Conservation (phyloP, 2,888 invertebrate species). For the Orthosia gracilis region DNA sequence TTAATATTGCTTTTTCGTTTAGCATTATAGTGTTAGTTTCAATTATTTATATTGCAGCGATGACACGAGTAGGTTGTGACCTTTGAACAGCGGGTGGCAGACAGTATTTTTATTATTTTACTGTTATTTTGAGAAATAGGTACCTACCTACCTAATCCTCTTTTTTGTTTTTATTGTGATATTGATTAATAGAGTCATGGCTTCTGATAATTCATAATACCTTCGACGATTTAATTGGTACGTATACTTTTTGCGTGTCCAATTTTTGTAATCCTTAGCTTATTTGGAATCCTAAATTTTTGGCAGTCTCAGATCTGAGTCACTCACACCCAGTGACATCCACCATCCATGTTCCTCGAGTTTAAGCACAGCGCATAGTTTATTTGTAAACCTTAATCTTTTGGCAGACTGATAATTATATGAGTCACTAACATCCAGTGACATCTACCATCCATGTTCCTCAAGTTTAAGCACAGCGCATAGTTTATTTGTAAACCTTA, state of each 20-base stretch:
- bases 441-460: no score
- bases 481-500: no score
- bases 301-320: background rate
- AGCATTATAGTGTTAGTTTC: constrained; percentile 29
- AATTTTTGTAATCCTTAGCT: background rate
- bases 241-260: no score
- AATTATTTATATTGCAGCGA: constrained; percentile 34
- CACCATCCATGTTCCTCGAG: no score
- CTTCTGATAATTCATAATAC: background rate
- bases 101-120: constrained; percentile 11
- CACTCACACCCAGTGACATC: no score
- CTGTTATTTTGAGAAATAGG: constrained; percentile 11
- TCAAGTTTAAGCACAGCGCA: no score
- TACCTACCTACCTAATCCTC: background rate
- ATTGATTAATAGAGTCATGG: background rate
- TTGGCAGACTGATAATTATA: no score
- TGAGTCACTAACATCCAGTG: no score
- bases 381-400: no score
- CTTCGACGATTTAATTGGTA: background rate
- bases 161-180: background rate
- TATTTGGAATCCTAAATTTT: no score
- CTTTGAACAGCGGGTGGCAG: constrained; percentile 14
- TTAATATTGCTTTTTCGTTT: constrained; percentile 11
- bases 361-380: no score
- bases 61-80: constrained; percentile 23